These are phyloP conservation scores for Acrossocheilus wenchowensis DNA, from an alignment of 2,797 vertebrate genomes.

Conservation along the genomic window DNA sequence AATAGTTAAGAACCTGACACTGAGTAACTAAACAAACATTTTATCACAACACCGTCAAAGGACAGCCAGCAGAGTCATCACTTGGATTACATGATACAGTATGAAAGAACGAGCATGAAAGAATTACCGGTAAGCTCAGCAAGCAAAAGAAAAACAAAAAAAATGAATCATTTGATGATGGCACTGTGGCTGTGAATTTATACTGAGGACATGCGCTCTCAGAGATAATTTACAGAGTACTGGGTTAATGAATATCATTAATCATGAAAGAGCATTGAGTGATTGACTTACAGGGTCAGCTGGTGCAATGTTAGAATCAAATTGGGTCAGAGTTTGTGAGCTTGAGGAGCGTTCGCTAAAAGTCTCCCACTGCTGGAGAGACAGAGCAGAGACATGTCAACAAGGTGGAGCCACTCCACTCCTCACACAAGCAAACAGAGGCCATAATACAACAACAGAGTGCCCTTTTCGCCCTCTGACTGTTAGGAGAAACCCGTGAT, in stretches of 20 bases:
- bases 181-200: constrained; percentile 49
- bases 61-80: constrained; percentile 30
- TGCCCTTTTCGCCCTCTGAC: background rate
- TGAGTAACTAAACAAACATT: background rate
- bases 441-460: constrained; percentile 47
- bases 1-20: background rate
- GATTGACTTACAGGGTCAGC: constrained; percentile 99
- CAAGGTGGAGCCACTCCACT: constrained; percentile 61
- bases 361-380: constrained; percentile 99
- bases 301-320: constrained; percentile 99
- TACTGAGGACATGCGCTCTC: constrained; percentile 59
- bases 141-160: constrained; percentile 52
- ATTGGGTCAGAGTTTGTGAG: constrained; percentile 99
- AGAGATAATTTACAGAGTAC: constrained; percentile 73
- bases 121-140: constrained; percentile 52
- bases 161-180: constrained; percentile 26
- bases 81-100: constrained; percentile 27
- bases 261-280: constrained; percentile 96
- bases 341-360: constrained; percentile 99
- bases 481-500: constrained; percentile 7
- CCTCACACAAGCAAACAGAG: constrained; percentile 50
- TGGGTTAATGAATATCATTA: constrained; percentile 94
- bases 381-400: constrained; percentile 90
- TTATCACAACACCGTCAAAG: constrained; percentile 6
- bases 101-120: constrained; percentile 47